Evolutionary conservation across 2,797 vertebrate genomes (phyloP).

Genomic region (Dendrocincla tyrannina): DNA sequence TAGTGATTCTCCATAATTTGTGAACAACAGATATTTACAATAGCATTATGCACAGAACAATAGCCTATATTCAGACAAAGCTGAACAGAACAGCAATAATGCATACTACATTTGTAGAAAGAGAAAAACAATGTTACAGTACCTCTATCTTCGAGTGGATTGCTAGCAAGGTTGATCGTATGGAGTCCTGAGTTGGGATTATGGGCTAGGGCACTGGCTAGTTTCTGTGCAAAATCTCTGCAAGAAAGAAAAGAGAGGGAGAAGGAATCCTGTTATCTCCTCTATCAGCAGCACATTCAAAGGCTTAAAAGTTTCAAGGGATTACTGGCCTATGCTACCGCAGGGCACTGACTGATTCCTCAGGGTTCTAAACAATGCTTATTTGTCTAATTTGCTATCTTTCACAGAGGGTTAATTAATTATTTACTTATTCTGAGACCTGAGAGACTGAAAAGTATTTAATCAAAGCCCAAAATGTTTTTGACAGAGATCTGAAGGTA

Average conservation of each 20-base stretch:
- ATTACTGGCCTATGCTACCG: neutral
- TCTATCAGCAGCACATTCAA: neutral
- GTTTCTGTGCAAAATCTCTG: conserved; percentile 97
- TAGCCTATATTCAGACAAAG: neutral
- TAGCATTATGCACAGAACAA: neutral
- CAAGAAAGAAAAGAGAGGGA: conserved; percentile 15
- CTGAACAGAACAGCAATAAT: neutral
- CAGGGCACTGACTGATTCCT: neutral
- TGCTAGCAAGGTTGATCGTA: conserved; percentile 93
- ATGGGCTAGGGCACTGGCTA: conserved; percentile 88
- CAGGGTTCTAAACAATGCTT: neutral
- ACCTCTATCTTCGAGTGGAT: conserved; percentile 96
- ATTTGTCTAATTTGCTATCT: neutral
- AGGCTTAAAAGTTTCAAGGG: neutral
- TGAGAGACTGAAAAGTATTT: neutral
- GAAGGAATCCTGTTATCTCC: neutral
- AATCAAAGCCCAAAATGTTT: neutral
- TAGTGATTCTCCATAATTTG: neutral
- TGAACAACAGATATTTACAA: neutral
- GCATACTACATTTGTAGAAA: neutral
- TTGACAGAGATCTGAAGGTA: neutral
- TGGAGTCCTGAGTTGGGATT: conserved; percentile 93
- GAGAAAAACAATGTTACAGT: neutral
- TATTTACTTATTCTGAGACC: neutral
- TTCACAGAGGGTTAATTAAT: neutral